These are phyloP conservation scores for Drosophila nannoptera DNA, from an alignment of 1,140 invertebrate genomes.

Conservation along the genomic window DNA sequence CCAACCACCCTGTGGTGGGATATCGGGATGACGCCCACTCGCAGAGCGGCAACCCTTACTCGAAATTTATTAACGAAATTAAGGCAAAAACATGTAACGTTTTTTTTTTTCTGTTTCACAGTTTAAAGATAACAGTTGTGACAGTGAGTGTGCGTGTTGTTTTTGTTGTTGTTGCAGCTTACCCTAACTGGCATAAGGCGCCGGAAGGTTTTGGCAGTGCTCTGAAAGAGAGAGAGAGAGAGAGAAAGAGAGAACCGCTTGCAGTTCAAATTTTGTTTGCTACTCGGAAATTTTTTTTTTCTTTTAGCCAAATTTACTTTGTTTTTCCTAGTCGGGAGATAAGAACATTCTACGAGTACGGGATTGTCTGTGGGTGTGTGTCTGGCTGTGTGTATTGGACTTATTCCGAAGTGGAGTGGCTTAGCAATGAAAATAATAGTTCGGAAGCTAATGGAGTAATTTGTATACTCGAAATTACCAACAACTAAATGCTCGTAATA, in stretches of 20 bases:
- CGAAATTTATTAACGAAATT: constrained; percentile 57
- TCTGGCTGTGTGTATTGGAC: constrained; percentile 3
- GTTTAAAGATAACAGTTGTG: constrained; percentile 28
- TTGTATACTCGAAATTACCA: constrained; percentile 22
- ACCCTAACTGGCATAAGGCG: constrained; percentile 78
- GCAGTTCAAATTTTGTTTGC: constrained; percentile 65
- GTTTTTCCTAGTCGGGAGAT: constrained; percentile 43
- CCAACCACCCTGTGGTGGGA: constrained; percentile 15
- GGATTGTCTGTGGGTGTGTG: background rate
- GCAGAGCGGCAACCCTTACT: constrained; percentile 29
- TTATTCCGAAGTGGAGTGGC: constrained; percentile 12
- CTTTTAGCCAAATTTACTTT: constrained; percentile 62
- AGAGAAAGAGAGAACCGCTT: constrained; percentile 60
- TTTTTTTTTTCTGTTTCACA: constrained; percentile 29
- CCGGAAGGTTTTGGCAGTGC: constrained; percentile 71
- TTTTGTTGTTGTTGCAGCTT: constrained; percentile 65
- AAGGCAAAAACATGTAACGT: constrained; percentile 53
- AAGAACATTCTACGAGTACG: constrained; percentile 44
- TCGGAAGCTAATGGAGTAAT: constrained; percentile 49
- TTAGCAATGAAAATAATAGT: constrained; percentile 44
- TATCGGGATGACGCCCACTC: constrained; percentile 21
- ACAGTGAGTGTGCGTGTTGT: constrained; percentile 30
- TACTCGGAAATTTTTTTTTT: constrained; percentile 17
- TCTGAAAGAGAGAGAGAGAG: constrained; percentile 71
- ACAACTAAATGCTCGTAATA: too few relatives aligned